Evolutionary conservation across 2,113 vertebrate species (phyloP).

Genomic region (Montifringilla adamsi): DNA sequence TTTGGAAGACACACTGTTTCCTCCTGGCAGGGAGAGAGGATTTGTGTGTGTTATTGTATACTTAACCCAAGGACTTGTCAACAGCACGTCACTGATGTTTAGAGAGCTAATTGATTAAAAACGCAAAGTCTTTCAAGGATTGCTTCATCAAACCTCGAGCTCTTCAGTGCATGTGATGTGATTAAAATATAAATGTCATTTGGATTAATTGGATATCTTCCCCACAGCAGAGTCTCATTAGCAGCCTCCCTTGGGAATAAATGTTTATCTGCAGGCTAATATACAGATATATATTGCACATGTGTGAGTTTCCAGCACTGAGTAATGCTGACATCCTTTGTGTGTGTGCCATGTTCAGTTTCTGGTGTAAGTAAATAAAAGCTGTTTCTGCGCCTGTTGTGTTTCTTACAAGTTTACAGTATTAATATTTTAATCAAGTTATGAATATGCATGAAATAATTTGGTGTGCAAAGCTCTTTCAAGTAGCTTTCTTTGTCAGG

Average conservation of each 20-base stretch:
- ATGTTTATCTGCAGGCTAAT: neutral
- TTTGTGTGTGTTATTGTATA: neutral
- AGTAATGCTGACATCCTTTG: neutral
- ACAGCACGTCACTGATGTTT: neutral
- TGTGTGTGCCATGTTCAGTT: neutral
- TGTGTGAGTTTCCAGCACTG: neutral
- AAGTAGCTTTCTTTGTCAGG: neutral
- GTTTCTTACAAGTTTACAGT: neutral
- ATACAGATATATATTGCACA: neutral
- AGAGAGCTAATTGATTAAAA: constrained; percentile 35
- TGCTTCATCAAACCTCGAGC: constrained; percentile 22
- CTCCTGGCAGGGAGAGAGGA: neutral
- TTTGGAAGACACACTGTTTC: neutral
- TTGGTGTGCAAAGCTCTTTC: neutral
- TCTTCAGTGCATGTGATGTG: constrained; percentile 29
- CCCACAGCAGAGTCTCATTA: constrained; percentile 29
- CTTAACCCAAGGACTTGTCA: constrained; percentile 33
- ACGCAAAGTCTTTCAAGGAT: neutral
- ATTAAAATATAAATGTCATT: constrained; percentile 51
- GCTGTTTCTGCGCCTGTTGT: neutral
- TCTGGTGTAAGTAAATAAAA: neutral
- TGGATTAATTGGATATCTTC: constrained; percentile 8
- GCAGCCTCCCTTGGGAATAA: neutral
- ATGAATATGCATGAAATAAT: neutral
- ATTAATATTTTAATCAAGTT: neutral